Conservation (phyloP, 92 coral and sea anemone genomes). For the Galaxea fascicularis region DNA sequence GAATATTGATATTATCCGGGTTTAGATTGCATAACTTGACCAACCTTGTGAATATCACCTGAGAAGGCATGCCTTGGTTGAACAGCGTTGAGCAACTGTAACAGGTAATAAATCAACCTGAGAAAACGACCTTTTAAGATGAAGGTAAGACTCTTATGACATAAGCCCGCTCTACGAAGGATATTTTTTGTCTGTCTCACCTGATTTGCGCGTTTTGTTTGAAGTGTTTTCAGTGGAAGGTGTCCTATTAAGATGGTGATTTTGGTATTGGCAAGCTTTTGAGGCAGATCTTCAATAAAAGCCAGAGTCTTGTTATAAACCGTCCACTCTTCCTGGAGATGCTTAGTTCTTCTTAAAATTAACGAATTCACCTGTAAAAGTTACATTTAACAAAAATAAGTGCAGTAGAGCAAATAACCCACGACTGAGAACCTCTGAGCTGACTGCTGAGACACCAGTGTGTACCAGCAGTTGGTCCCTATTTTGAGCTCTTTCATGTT, state of each 20-base stretch:
- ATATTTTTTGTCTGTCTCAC: not conserved
- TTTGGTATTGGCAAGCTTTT: constrained; percentile 49
- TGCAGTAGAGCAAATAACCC: not conserved
- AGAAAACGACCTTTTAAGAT: not conserved
- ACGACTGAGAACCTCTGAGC: not conserved
- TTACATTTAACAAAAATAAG: not conserved
- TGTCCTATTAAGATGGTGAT: constrained; percentile 74
- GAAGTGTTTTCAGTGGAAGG: constrained; percentile 44
- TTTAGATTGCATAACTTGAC: not conserved
- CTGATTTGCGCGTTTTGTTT: not conserved
- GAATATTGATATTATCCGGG: too few species aligned
- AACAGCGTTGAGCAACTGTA: constrained; percentile 58
- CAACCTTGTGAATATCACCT: constrained; percentile 90
- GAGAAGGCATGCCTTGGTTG: constrained; percentile 77
- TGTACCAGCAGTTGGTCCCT: too few species aligned
- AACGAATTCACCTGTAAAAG: constrained; percentile 76
- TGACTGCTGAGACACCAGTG: not conserved
- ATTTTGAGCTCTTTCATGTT: too few species aligned
- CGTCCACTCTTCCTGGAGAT: constrained; percentile 46
- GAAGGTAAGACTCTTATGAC: not conserved
- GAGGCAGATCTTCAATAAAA: constrained; percentile 57
- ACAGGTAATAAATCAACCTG: not conserved
- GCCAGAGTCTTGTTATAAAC: constrained; percentile 53
- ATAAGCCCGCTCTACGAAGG: too few species aligned
- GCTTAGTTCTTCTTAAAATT: constrained; percentile 70